Evolutionary conservation across 1,140 invertebrate species (phyloP).

Genomic region (Ostrea denselamellosa): DNA sequence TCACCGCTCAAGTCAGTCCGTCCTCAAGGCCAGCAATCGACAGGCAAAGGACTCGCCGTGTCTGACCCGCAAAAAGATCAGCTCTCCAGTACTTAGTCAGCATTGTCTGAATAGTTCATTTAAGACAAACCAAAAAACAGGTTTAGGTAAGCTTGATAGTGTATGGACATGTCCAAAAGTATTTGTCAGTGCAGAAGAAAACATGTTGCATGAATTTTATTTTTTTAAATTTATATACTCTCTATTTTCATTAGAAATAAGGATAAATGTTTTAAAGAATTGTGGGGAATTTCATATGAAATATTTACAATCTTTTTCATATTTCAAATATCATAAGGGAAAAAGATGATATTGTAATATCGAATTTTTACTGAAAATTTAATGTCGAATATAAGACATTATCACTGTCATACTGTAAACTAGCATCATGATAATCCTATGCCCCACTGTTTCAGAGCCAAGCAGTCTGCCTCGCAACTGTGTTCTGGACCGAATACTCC

Average conservation of each 20-base stretch:
- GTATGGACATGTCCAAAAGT: neutral
- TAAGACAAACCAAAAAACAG: neutral
- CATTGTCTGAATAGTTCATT: slow-evolving; percentile 12
- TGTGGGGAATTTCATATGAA: too few relatives aligned
- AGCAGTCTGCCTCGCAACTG: slow-evolving; percentile 60
- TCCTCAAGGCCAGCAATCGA: slow-evolving; percentile 45
- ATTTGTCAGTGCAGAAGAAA: neutral
- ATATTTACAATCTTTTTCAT: neutral
- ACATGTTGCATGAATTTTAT: neutral
- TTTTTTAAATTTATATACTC: too few relatives aligned
- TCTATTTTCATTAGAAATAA: too few relatives aligned
- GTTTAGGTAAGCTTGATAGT: neutral
- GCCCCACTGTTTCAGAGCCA: neutral
- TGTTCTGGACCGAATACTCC: slow-evolving; percentile 70
- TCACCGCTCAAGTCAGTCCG: neutral
- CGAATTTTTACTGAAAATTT: neutral
- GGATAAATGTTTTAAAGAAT: too few relatives aligned
- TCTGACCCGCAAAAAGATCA: neutral
- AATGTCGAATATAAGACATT: neutral
- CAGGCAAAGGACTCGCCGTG: slow-evolving; percentile 18
- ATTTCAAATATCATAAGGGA: neutral
- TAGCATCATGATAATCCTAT: neutral
- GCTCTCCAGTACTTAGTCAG: neutral
- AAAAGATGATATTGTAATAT: neutral
- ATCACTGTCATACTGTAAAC: neutral